Base-by-base conservation (phyloP, 2,888 invertebrate genomes). In the Amaurobius ferox region DNA sequence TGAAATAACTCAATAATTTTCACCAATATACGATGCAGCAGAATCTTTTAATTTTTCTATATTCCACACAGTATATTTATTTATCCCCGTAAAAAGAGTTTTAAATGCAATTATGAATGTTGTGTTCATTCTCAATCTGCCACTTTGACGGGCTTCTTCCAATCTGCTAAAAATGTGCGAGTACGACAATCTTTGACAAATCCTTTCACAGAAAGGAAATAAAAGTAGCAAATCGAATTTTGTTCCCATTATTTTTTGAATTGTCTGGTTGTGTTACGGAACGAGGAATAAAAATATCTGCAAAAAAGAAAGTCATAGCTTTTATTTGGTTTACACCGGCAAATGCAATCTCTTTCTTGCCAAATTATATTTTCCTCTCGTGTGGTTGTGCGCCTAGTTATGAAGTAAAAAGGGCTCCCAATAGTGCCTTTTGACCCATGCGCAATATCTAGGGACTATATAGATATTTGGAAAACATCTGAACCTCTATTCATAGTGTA, bases 241-340 rank as follows among this genome's bases (percentile, higher is more conserved):
- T 29, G 29, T 64, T 40, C 30, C 67, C 68, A 39, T 48, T 64
- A 71, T 72, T 79, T 64, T 70, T 70, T 26, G 48, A 48, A 29
- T 78, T 70, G n/a, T 71, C 62, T 79, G 62, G 64, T 39, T 66
- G 19, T 48, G 67, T 67, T 76, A 26, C 32, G 66, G 62, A 70
- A 28, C 40, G 40, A 64, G 29, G 19, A 64, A 64, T 30, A 64
- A 67, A 76, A 79, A 55, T 64, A 40, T 71, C 35, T 66, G 44
- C 72, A 28, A 71, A 71, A 67, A 66, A n/a, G n/a, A n/a, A n/a
- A 67, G 67, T 76, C 66, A 76, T 76, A 79, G 71, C 79, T 79
- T 79, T 79, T 79, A 79, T 79, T 79, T 79, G 71, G 71, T 72
- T 79, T 79, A 44, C 79, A 79, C 71, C 71, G 79, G 64, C 79